Evolutionary conservation across 2,888 invertebrate genomes (phyloP).

Genomic region (Ditylenchus weischeri): DNA sequence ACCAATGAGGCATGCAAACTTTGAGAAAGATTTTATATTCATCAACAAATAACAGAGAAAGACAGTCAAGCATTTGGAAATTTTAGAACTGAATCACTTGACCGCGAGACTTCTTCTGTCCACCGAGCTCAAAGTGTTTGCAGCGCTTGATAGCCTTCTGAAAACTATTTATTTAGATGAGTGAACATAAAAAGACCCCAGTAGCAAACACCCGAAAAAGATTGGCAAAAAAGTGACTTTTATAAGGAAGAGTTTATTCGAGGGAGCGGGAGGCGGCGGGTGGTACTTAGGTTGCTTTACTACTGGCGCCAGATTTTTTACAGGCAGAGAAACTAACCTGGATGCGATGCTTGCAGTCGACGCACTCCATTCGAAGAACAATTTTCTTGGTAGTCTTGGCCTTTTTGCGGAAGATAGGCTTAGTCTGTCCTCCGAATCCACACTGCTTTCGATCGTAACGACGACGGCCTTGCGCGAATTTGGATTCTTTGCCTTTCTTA

Average conservation of each 20-base stretch:
- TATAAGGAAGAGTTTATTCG: too few species aligned
- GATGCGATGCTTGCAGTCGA: constrained; percentile 71
- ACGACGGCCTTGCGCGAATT: constrained; percentile 78
- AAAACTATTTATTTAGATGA: too few species aligned
- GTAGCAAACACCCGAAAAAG: too few species aligned
- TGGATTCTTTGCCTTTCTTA: constrained; percentile 98
- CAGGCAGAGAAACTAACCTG: constrained; percentile 28
- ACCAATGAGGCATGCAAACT: too few species aligned
- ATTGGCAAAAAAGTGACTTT: too few species aligned
- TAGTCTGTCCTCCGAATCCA: constrained; percentile 99
- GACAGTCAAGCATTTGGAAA: not conserved
- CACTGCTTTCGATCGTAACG: constrained; percentile 99
- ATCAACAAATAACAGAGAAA: too few species aligned
- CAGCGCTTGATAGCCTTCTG: constrained; percentile 76
- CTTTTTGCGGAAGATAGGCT: constrained; percentile 98
- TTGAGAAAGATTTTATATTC: too few species aligned
- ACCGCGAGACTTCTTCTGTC: constrained; percentile 93
- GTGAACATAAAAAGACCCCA: too few species aligned
- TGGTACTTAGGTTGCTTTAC: too few species aligned
- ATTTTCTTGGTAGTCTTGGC: constrained; percentile 99
- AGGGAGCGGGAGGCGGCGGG: too few species aligned
- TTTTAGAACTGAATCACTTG: constrained; percentile 60
- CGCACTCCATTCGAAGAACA: constrained; percentile 77
- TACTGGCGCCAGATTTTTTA: constrained; percentile 66
- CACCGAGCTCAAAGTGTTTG: constrained; percentile 98